These are phyloP conservation scores for Phortica okadai DNA, from an alignment of 2,888 invertebrate species.

Conservation along the genomic window DNA sequence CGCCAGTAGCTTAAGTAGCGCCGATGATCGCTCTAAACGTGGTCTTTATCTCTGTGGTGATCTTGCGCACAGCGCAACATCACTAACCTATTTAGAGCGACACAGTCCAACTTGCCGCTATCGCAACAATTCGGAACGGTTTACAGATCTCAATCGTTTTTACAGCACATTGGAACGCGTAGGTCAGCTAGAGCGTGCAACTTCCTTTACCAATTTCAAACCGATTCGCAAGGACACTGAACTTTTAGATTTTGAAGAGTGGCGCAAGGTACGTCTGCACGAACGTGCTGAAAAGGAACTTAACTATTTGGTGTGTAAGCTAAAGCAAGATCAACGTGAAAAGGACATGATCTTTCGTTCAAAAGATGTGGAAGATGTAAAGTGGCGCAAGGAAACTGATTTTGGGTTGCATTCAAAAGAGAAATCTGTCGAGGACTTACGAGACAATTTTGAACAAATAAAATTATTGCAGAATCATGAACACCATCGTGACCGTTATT, in stretches of 20 bases:
- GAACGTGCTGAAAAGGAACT: slow-evolving; percentile 91
- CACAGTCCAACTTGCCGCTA: slow-evolving; percentile 73
- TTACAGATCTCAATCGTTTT: slow-evolving; percentile 89
- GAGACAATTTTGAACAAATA: slow-evolving; percentile 84
- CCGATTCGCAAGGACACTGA: slow-evolving; percentile 87
- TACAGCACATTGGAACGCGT: slow-evolving; percentile 91
- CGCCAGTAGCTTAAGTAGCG: slow-evolving; percentile 83
- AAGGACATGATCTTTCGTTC: slow-evolving; percentile 90
- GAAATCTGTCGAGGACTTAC: slow-evolving; percentile 91
- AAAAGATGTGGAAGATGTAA: slow-evolving; percentile 83
- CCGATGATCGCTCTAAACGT: slow-evolving; percentile 76
- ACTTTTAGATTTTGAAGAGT: slow-evolving; percentile 90
- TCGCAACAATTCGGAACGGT: slow-evolving; percentile 84
- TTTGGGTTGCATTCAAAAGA: slow-evolving; percentile 88
- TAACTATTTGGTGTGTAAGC: slow-evolving; percentile 84
- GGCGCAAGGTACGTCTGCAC: slow-evolving; percentile 87
- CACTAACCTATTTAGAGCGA: slow-evolving; percentile 77
- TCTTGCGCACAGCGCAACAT: slow-evolving; percentile 72
- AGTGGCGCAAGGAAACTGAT: slow-evolving; percentile 87
- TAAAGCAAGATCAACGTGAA: slow-evolving; percentile 87
- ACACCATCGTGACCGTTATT: slow-evolving; percentile 77
- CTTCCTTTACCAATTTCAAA: slow-evolving; percentile 83
- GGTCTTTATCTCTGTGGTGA: slow-evolving; percentile 72
- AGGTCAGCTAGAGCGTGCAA: slow-evolving; percentile 87
- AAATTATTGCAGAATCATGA: slow-evolving; percentile 78